A percentile compares a stretch with the other conserved stretches of the same genome.
Evolutionary conservation across 1,140 invertebrate species (phyloP).

Genomic region (Nasonia giraulti): DNA sequence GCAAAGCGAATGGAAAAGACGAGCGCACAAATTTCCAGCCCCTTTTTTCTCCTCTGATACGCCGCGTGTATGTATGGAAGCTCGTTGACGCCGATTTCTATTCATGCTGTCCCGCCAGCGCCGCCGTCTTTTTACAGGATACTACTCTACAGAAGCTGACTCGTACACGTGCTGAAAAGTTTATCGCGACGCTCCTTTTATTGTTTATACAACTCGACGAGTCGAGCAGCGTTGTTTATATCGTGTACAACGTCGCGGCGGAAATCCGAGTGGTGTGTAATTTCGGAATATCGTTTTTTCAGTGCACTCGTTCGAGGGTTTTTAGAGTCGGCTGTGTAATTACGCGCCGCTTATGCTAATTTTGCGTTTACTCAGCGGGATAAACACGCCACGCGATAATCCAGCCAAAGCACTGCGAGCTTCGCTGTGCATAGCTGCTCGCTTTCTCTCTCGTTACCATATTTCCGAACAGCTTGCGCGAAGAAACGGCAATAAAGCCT

Average conservation of each 20-base stretch:
- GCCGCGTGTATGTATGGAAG: not conserved
- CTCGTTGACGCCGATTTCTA: conserved; percentile 33
- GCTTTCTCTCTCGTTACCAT: not conserved
- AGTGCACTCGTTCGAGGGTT: not conserved
- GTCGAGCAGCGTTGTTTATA: not conserved
- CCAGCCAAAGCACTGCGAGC: not conserved
- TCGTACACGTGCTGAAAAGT: not conserved
- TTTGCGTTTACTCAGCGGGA: not conserved
- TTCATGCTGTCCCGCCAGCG: conserved; percentile 7
- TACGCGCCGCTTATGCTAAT: not conserved
- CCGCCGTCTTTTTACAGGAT: not conserved
- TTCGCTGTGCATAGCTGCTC: too few species aligned
- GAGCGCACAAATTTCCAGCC: not conserved
- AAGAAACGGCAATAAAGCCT: not conserved
- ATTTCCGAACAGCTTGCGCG: not conserved
- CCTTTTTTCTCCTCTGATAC: not conserved
- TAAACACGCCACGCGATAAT: not conserved
- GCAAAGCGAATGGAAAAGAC: too few species aligned
- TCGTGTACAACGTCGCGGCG: not conserved
- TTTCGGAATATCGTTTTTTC: not conserved
- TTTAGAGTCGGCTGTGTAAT: not conserved
- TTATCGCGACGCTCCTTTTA: not conserved
- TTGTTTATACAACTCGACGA: conserved; percentile 2
- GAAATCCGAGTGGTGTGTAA: not conserved
- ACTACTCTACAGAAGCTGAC: not conserved